A percentile compares a stretch with the other conserved stretches of the same genome.
These are phyloP conservation scores for Magallana ariakensis DNA, from an alignment of 1,140 invertebrate species.

Conservation along the genomic window DNA sequence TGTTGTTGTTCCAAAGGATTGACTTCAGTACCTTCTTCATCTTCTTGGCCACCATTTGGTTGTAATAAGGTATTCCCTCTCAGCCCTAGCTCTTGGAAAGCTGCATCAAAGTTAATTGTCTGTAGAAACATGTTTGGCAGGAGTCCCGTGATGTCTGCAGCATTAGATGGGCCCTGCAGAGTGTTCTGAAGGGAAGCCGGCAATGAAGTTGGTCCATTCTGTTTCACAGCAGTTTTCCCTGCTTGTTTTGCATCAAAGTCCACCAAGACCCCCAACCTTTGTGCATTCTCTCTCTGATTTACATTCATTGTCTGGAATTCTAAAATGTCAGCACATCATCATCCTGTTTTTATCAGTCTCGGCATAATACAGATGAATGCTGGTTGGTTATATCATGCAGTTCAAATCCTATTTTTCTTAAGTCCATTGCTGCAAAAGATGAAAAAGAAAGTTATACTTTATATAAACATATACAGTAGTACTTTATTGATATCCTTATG, in stretches of 20 bases:
- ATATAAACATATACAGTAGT: too few species aligned
- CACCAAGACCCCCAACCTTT: not conserved
- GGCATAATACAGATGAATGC: too few species aligned
- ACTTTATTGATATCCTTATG: too few species aligned
- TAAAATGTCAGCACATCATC: too few species aligned
- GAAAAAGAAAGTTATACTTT: not conserved
- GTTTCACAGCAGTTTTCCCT: not conserved
- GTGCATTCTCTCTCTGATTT: not conserved
- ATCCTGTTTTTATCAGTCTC: too few species aligned
- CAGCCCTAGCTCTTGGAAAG: conserved; percentile 21
- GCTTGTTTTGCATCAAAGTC: not conserved
- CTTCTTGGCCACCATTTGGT: conserved; percentile 23
- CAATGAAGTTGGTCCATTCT: not conserved
- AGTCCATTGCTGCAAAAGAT: not conserved
- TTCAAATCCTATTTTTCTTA: not conserved
- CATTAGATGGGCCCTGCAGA: not conserved
- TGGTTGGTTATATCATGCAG: too few species aligned
- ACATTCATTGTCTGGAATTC: not conserved
- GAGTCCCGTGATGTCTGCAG: conserved; percentile 5
- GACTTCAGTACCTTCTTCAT: conserved; percentile 53
- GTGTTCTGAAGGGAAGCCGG: not conserved
- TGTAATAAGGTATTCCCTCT: not conserved
- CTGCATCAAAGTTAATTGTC: conserved; percentile 55
- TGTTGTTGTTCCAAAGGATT: conserved; percentile 73
- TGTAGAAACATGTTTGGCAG: conserved; percentile 54